Evolutionary conservation across 2,888 invertebrate species (phyloP).

Genomic region (Strigamia maritima): DNA sequence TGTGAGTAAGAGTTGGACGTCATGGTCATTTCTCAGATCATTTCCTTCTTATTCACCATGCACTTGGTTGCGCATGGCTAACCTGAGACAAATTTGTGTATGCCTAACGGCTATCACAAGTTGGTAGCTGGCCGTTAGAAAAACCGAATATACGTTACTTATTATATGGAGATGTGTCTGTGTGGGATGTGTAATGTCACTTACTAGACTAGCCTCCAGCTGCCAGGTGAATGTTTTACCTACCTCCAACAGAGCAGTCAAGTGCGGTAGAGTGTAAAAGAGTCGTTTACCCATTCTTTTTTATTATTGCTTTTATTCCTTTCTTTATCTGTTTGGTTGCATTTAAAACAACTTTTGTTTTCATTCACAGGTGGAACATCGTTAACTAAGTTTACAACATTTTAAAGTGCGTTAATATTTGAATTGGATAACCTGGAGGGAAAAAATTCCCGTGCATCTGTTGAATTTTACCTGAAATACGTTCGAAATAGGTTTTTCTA

Average conservation of each 20-base stretch:
- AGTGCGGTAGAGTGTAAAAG: conserved; percentile 1
- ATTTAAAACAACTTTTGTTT: background rate
- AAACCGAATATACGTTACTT: background rate
- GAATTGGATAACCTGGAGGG: background rate
- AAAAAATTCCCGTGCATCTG: background rate
- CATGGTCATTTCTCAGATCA: conserved; percentile 18
- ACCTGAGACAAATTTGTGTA: background rate
- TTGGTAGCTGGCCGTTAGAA: background rate
- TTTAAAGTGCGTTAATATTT: background rate
- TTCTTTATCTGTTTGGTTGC: background rate
- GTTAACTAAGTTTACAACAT: background rate
- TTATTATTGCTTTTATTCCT: background rate
- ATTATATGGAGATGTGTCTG: background rate
- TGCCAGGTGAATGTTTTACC: background rate
- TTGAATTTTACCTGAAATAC: background rate
- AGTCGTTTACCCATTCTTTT: conserved; percentile 1
- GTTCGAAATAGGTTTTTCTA: background rate
- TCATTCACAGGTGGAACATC: background rate
- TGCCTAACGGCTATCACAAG: background rate
- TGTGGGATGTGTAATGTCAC: background rate
- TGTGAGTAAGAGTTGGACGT: conserved; percentile 21
- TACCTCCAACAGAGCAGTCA: conserved; percentile 12
- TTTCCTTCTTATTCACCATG: conserved; percentile 27
- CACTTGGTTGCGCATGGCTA: background rate
- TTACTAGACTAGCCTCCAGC: conserved; percentile 12